Conservation (phyloP, 2,113 vertebrate genomes). For the Tetrao urogallus region DNA sequence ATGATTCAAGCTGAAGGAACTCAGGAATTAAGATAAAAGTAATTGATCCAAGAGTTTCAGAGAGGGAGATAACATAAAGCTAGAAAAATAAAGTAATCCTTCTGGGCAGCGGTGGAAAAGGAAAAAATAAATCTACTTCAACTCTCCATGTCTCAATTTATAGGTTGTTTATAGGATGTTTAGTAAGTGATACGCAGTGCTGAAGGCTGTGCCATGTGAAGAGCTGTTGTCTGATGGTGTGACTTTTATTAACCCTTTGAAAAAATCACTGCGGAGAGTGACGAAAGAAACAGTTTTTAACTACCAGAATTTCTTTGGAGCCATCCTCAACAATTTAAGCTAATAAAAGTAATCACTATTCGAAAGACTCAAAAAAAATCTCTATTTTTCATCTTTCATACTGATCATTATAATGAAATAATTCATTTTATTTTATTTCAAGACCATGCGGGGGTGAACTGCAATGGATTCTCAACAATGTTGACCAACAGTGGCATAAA, state of each 20-base stretch:
- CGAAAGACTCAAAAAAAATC: not conserved
- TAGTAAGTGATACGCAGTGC: not conserved
- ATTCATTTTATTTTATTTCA: not conserved
- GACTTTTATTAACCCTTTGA: not conserved
- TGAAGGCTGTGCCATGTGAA: not conserved
- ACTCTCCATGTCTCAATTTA: not conserved
- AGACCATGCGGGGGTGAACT: not conserved
- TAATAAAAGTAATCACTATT: not conserved
- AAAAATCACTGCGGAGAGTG: not conserved
- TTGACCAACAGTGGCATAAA: no score
- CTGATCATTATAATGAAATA: not conserved
- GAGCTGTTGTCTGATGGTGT: not conserved
- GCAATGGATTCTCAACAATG: no score
- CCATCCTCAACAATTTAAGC: not conserved
- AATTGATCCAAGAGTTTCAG: not conserved
- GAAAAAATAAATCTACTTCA: not conserved
- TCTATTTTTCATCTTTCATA: not conserved
- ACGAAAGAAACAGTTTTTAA: not conserved
- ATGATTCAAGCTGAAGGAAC: not conserved
- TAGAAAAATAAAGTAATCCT: not conserved
- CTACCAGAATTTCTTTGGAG: not conserved
- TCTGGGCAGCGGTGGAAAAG: not conserved
- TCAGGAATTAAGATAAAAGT: not conserved
- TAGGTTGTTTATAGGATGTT: not conserved
- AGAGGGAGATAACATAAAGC: not conserved